phyloP scores from a whole-genome alignment of 35 echinoderm and acorn worm genomes.

The Holothuria glaberrima region DNA sequence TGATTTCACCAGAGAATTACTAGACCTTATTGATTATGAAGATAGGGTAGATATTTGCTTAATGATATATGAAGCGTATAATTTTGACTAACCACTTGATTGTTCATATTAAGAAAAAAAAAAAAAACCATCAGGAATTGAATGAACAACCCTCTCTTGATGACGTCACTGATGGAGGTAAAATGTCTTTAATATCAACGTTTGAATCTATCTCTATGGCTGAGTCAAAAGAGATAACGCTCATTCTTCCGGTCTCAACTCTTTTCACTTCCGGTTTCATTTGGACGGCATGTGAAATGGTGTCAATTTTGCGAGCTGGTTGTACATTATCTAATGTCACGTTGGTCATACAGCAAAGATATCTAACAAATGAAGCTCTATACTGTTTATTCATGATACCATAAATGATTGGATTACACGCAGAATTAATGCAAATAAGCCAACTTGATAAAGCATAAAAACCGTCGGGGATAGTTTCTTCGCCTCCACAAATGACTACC shows the following conservation, averaged over 20 bases:
- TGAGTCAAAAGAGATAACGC: slow-evolving; percentile 36
- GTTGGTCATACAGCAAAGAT: slow-evolving; percentile 24
- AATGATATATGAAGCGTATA: background rate
- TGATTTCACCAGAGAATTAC: too few relatives aligned
- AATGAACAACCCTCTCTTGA: background rate
- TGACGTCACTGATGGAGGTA: background rate
- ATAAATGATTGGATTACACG: slow-evolving; percentile 81
- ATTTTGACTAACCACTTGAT: background rate
- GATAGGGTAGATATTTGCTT: too few relatives aligned
- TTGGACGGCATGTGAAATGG: slow-evolving; percentile 17
- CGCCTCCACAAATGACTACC: background rate
- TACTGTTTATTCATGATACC: slow-evolving; percentile 75
- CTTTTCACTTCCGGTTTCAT: background rate
- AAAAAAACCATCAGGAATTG: background rate
- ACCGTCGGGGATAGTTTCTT: slow-evolving; percentile 25
- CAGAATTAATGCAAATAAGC: slow-evolving; percentile 73
- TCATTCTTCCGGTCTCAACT: background rate
- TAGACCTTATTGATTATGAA: too few relatives aligned
- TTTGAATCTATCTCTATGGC: slow-evolving; percentile 43
- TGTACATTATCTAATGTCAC: background rate
- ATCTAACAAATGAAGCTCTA: slow-evolving; percentile 55
- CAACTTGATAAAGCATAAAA: slow-evolving; percentile 65
- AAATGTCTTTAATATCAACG: slow-evolving; percentile 22
- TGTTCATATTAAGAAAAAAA: background rate
- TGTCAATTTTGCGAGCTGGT: slow-evolving; percentile 6